Percentiles rank a stretch among this genome's conserved stretches.
Evolutionary conservation across 2,888 invertebrate genomes (phyloP).

Genomic region (Cordylochernes scorpioides): DNA sequence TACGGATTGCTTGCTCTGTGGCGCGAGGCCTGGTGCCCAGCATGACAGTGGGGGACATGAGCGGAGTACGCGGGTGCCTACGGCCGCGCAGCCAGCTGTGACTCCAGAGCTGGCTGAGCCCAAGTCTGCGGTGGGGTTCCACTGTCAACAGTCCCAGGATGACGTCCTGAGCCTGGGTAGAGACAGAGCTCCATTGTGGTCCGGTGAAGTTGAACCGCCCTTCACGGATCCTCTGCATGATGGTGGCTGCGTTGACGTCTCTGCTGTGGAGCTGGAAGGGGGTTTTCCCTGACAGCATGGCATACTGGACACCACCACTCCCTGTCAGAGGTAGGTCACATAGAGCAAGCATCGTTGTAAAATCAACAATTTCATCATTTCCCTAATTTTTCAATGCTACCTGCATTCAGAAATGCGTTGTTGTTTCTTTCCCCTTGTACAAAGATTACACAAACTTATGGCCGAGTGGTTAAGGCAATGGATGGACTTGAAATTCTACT

Average conservation of each 20-base stretch:
- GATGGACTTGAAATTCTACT: too few species aligned
- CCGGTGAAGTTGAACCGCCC: conserved; percentile 51
- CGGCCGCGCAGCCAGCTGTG: conserved; percentile 36
- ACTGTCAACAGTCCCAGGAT: conserved; percentile 46
- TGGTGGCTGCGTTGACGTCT: conserved; percentile 40
- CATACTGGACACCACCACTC: conserved; percentile 39
- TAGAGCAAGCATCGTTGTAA: too few species aligned
- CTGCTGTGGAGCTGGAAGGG: conserved; percentile 46
- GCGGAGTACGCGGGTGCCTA: conserved; percentile 28
- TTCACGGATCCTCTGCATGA: conserved; percentile 48
- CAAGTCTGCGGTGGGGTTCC: conserved; percentile 41
- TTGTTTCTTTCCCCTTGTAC: neutral
- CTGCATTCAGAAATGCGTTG: neutral
- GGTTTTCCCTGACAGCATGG: conserved; percentile 52
- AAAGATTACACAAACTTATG: neutral
- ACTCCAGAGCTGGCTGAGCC: conserved; percentile 35
- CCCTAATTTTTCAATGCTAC: too few species aligned
- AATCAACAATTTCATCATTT: too few species aligned
- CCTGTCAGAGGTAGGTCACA: too few species aligned
- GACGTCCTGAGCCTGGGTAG: conserved; percentile 42
- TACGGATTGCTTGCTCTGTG: conserved; percentile 31
- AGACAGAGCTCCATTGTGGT: conserved; percentile 41
- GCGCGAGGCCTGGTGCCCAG: conserved; percentile 22
- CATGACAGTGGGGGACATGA: conserved; percentile 35
- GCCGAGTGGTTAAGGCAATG: too few species aligned